These are phyloP conservation scores for Luperina testacea DNA, from an alignment of 2,888 invertebrate species.

Conservation along the genomic window DNA sequence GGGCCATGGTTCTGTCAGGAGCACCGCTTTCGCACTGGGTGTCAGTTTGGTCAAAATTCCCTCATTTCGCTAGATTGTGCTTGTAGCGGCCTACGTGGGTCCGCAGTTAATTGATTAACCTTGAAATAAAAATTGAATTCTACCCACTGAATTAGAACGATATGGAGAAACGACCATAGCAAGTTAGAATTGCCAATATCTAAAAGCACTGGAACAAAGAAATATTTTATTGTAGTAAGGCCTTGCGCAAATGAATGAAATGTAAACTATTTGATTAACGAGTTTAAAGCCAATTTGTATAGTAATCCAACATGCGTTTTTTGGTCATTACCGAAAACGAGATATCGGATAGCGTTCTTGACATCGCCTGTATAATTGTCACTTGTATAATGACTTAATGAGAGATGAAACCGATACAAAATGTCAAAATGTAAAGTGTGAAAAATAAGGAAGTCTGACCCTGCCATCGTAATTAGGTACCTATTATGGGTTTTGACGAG, in stretches of 20 bases:
- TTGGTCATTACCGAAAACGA: slow-evolving; percentile 27
- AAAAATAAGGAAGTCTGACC: slow-evolving; percentile 47
- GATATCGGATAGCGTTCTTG: slow-evolving; percentile 30
- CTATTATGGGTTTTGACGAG: neutral
- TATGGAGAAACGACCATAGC: too few relatives aligned
- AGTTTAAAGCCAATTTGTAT: slow-evolving; percentile 18
- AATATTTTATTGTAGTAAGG: neutral
- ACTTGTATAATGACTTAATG: neutral
- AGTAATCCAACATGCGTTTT: slow-evolving; percentile 6
- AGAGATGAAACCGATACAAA: slow-evolving; percentile 2
- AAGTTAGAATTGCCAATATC: neutral
- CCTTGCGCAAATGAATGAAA: neutral
- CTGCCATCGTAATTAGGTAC: slow-evolving; percentile 4
- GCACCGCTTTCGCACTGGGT: too few relatives aligned
- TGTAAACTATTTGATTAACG: slow-evolving; percentile 8
- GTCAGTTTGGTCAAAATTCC: neutral
- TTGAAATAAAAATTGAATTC: neutral
- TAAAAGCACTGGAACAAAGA: neutral
- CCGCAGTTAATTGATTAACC: too few relatives aligned
- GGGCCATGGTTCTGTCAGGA: neutral
- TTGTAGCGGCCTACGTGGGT: too few relatives aligned
- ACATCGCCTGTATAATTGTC: slow-evolving; percentile 27
- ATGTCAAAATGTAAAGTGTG: slow-evolving; percentile 27
- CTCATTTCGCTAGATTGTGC: neutral
- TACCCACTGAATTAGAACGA: neutral